Base-by-base conservation (phyloP, 2,888 invertebrate genomes). In the Standfussiana lucernea region DNA sequence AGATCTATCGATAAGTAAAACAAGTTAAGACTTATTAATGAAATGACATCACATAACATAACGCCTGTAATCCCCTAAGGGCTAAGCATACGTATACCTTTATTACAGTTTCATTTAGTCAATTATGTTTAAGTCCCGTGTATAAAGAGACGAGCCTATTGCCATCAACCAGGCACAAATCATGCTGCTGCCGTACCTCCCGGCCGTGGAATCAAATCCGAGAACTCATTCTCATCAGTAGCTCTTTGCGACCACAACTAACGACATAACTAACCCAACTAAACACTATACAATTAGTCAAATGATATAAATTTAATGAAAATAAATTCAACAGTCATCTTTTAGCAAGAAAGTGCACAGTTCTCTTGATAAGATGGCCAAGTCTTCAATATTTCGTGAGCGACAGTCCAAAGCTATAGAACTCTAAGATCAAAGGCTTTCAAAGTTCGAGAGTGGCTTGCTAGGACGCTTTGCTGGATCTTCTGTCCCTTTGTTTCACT, bases 391-490 rank as follows among this genome's bases (percentile, higher is more conserved):
- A 78, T 78, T 78, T 64, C 8, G 4, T 64, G 35, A 42, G 24
- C 32, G 37, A 40, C 83, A 35, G 42, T 67, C 11, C 37, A 13
- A 62, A 67, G 61, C 79, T 45, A 74, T 47, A 67, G 61, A 79
- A 56, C 62, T 78, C 21, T 28, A 47, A 84, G 62, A 83, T 56
- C 68, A 83, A 79, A 83, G 56, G 67, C 62, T 79, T 64, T 56
- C 62, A 68, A 79, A 79, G 40, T 78, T 83, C 24, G 10, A 37
- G 53, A 67, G 79, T 35, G 40, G 24, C 50, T 78, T 35, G 53
- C 56, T 28, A 0, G 15, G 42, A 56, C 24, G 66, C 67, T 83
- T 77, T 67, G 32, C 62, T 62, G 32, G 50, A 67, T 67, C 45
- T 50, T 24, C 18, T 24, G 35, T 37, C 35, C 83, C 62, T 62